A percentile compares a stretch with the other conserved stretches of the same genome.
Conservation (phyloP, 2,113 vertebrate species). For the Vireo altiloquus region DNA sequence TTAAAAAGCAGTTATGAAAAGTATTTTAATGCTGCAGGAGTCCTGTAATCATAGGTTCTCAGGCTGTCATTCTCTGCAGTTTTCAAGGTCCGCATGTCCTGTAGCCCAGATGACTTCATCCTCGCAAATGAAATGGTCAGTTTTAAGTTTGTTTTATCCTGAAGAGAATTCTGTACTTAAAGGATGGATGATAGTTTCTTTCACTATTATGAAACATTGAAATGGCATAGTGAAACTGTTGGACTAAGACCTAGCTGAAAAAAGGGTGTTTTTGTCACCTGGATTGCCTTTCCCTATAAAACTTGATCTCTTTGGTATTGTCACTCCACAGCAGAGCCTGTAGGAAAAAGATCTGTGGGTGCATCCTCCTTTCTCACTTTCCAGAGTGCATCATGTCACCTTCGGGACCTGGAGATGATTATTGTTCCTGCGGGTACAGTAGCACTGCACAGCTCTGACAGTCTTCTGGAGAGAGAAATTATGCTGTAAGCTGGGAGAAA, state of each 20-base stretch:
- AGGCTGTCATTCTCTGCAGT: background rate
- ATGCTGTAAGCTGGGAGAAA: background rate
- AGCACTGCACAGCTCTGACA: background rate
- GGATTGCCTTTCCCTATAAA: background rate
- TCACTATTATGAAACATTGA: background rate
- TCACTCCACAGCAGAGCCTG: background rate
- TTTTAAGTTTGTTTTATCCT: background rate
- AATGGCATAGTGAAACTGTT: background rate
- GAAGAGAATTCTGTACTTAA: background rate
- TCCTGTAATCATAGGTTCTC: background rate
- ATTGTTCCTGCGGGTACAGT: background rate
- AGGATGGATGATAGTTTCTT: background rate
- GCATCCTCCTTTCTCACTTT: background rate
- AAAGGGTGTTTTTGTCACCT: background rate
- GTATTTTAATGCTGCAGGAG: background rate
- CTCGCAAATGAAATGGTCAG: background rate
- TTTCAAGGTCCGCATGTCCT: background rate
- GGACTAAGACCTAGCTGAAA: background rate
- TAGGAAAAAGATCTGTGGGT: background rate
- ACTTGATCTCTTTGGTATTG: background rate
- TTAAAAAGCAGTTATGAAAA: constrained; percentile 25
- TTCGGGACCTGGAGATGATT: background rate
- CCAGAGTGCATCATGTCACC: background rate
- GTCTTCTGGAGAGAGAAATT: background rate
- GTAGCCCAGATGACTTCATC: background rate